Conservation (phyloP, 2,888 invertebrate species). For the Parapristionchus giblindavisi region DNA sequence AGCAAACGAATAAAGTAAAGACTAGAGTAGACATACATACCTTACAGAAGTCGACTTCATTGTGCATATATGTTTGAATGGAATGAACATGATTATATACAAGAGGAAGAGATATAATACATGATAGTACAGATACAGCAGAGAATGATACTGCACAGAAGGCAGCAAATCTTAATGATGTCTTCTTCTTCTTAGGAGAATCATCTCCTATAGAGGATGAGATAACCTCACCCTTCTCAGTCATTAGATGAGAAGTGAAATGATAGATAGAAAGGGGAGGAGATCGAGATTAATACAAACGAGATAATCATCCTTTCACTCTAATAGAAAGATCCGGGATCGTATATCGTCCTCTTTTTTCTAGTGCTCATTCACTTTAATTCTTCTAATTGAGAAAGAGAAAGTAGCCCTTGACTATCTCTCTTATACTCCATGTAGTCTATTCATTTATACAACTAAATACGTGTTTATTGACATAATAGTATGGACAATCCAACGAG, state of each 20-base stretch:
- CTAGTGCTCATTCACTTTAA: not conserved
- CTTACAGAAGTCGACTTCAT: slow-evolving; percentile 70
- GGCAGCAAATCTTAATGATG: slow-evolving; percentile 64
- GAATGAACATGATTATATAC: slow-evolving; percentile 69
- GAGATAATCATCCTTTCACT: slow-evolving; percentile 4
- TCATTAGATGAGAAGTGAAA: slow-evolving; percentile 26
- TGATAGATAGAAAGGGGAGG: not conserved
- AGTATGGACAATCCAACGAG: slow-evolving; percentile 33
- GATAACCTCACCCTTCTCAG: slow-evolving; percentile 29
- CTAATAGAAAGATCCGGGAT: slow-evolving; percentile 24
- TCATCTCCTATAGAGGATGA: not conserved
- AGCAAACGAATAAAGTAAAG: not conserved
- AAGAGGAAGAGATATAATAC: slow-evolving; percentile 68
- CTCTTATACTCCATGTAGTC: slow-evolving; percentile 23
- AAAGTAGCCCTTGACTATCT: slow-evolving; percentile 26
- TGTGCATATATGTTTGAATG: slow-evolving; percentile 69
- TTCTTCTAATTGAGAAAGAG: slow-evolving; percentile 16
- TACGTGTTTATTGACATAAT: slow-evolving; percentile 31
- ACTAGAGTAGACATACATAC: slow-evolving; percentile 46
- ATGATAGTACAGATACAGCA: slow-evolving; percentile 64
- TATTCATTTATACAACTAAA: slow-evolving; percentile 1
- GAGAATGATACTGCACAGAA: slow-evolving; percentile 67
- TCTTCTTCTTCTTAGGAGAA: slow-evolving; percentile 43
- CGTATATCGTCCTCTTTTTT: not conserved
- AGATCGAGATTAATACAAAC: not conserved